Percentiles rank a stretch among this genome's conserved stretches.
phyloP scores from a whole-genome alignment of 2,113 vertebrate genomes.

The Gasterosteus aculeatus region DNA sequence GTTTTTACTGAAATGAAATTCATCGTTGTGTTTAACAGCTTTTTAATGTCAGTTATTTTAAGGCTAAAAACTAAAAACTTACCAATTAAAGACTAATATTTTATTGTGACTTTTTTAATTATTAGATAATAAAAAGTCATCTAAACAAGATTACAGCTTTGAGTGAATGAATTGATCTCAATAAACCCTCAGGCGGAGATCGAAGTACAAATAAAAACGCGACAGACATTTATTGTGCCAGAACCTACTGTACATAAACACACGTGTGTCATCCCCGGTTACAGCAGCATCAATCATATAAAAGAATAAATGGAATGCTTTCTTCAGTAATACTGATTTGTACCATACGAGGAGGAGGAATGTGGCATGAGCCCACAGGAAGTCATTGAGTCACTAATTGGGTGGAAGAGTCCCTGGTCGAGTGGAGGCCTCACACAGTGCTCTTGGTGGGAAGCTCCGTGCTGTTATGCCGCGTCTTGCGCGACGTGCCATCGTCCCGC shows the following conservation, averaged over 20 bases:
- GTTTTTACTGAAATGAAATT: too few species aligned
- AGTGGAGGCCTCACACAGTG: conserved; percentile 71
- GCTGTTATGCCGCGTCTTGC: conserved; percentile 99
- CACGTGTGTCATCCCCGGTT: conserved; percentile 59
- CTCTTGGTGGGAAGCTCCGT: conserved; percentile 92
- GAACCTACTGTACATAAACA: conserved; percentile 74
- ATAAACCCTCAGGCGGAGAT: not conserved
- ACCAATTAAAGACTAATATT: too few species aligned
- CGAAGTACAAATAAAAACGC: conserved; percentile 71
- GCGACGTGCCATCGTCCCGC: conserved; percentile 94
- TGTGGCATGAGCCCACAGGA: conserved; percentile 16
- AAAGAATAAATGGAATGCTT: conserved; percentile 80
- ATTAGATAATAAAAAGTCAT: too few species aligned
- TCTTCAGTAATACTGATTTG: conserved; percentile 84
- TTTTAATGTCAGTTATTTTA: too few species aligned
- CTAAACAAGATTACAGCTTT: too few species aligned
- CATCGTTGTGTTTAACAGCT: too few species aligned
- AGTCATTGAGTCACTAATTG: conserved; percentile 18
- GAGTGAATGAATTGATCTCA: too few species aligned
- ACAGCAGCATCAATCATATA: conserved; percentile 77
- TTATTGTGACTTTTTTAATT: too few species aligned
- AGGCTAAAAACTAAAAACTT: too few species aligned
- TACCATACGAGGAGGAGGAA: conserved; percentile 71
- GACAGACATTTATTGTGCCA: conserved; percentile 82
- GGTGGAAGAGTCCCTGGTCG: not conserved